Conservation (phyloP, 2,888 invertebrate genomes). For the Drosophila diplacantha region DNA sequence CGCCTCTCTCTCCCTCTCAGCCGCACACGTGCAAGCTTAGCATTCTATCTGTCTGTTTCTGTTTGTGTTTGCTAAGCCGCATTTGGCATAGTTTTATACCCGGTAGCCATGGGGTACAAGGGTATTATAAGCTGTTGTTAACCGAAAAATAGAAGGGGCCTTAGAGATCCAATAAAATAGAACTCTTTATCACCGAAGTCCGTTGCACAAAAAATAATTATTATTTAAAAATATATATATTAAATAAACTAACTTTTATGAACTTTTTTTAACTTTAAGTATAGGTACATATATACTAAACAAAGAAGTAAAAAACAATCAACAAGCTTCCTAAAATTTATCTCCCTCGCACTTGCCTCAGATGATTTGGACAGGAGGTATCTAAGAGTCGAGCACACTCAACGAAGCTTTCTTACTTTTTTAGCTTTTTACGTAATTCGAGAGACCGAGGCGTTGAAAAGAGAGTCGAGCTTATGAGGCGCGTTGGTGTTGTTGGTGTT, state of each 20-base stretch:
- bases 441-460: slow-evolving; percentile 36
- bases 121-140: neutral
- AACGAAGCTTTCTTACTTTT: neutral
- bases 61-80: slow-evolving; percentile 53
- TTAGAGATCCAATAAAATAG: neutral
- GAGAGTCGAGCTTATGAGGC: slow-evolving; percentile 43
- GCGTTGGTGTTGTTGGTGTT: slow-evolving; percentile 24
- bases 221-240: too few relatives aligned
- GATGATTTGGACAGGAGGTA: neutral
- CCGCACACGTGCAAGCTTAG: slow-evolving; percentile 44
- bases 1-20: slow-evolving; percentile 13
- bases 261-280: neutral
- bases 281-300: neutral
- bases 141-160: neutral
- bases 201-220: too few relatives aligned
- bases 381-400: neutral
- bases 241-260: too few relatives aligned
- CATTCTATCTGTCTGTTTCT: slow-evolving; percentile 42
- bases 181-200: too few relatives aligned
- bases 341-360: too few relatives aligned
- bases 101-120: neutral
- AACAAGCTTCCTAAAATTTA: too few relatives aligned
- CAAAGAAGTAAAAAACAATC: neutral
- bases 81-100: slow-evolving; percentile 62
- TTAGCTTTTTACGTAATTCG: slow-evolving; percentile 53